Evolutionary conservation across 2,888 invertebrate genomes (phyloP), one percentile per base, ranked within the genome.

Genomic region (Euclidia mi): DNA sequence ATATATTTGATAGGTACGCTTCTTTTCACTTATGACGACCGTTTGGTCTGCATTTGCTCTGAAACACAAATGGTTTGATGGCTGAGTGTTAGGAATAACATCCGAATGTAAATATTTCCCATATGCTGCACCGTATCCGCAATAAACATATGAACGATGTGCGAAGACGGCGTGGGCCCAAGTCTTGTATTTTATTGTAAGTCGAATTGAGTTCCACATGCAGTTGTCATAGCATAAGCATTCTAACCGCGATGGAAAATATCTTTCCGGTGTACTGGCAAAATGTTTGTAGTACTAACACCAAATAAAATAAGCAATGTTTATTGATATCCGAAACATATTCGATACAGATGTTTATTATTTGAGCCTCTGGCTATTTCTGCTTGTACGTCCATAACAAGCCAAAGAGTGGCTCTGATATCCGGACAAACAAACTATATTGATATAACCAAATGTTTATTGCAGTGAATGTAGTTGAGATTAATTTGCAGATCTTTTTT

Each of bases 171-270:
- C 84, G 81, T 72, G 62, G 47, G 69, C 58, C 40, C 56, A 61
- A 45, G 50, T 67, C 71, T 75, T 65, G 60, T 77, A 56, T 82
- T 80, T 85, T 84, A 80, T 84, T 85, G 74, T 71, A 40, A 65
- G 65, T 66, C 53, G 38, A 35, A 57, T 56, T 56, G 48, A 50
- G 57, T 51, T 51, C 44, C 55, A 66, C 55, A 25, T 44, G 50
- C 32, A 7, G 3, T 11, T 34, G 29, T 51, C 7, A 25, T 46
- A 28, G 11, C 28, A 44, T 37, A 42, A 45, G 28, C 35, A 45
- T 44, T n/a, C 18, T 44, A 11, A 2, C n/a, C 9, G 10, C 35
- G 7, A 7, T 15, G 15, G 32, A n/a, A 4, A 40, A 25, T 40
- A 25, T 12, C n/a, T 12, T 12, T 20, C 38, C 38, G 38, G 20